These are phyloP conservation scores for Drosophila ambigua DNA, from an alignment of 1,140 invertebrate species.

Conservation along the genomic window DNA sequence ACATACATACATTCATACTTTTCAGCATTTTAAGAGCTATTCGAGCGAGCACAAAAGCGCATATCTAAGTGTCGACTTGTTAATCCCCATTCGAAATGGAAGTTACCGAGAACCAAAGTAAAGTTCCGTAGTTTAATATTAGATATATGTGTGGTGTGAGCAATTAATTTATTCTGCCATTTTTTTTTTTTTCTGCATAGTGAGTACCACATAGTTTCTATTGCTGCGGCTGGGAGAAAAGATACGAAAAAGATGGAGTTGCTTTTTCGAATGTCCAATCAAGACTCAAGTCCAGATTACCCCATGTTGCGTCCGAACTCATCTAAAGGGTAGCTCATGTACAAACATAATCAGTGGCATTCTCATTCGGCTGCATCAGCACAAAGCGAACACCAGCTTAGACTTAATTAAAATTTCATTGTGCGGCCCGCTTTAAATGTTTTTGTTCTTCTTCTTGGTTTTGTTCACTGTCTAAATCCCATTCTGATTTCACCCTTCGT, in stretches of 20 bases:
- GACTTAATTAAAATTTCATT: constrained; percentile 81
- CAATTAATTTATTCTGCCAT: too few relatives aligned
- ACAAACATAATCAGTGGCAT: constrained; percentile 76
- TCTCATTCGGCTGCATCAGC: constrained; percentile 77
- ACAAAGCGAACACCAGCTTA: constrained; percentile 65
- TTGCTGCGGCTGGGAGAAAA: too few relatives aligned
- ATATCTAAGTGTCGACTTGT: not conserved
- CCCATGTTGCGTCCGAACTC: not conserved
- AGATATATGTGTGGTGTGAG: too few relatives aligned
- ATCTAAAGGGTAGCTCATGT: constrained; percentile 14
- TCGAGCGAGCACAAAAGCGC: constrained; percentile 44
- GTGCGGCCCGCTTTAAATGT: constrained; percentile 63
- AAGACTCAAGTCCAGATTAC: not conserved
- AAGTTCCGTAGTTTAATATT: too few relatives aligned
- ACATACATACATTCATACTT: constrained; percentile 44
- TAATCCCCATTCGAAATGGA: not conserved
- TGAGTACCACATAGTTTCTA: too few relatives aligned
- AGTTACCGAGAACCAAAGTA: not conserved
- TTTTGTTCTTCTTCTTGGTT: constrained; percentile 32
- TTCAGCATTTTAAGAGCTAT: constrained; percentile 58
- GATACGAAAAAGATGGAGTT: too few relatives aligned
- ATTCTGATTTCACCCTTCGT: constrained; percentile 46
- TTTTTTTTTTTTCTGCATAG: too few relatives aligned
- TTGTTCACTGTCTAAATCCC: constrained; percentile 32
- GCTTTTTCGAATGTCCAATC: too few relatives aligned